Percentiles rank a stretch among this genome's conserved stretches.
Conservation (phyloP, 2,797 vertebrate species). For the Poeciliopsis gracilis region DNA sequence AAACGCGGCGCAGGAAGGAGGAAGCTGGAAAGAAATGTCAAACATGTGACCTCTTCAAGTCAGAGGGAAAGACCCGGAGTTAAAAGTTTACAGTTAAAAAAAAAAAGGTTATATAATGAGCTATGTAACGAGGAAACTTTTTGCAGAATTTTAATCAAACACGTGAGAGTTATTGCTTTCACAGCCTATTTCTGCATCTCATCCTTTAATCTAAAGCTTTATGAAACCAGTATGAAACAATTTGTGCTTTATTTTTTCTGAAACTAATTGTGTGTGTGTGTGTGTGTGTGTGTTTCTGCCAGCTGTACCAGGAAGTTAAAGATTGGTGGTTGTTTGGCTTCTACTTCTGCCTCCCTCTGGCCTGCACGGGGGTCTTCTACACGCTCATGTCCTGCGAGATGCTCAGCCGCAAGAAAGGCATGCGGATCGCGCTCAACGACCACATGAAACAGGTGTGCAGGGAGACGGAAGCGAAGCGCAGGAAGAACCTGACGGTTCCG, state of each 20-base stretch:
- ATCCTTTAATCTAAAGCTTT: background rate
- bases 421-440: conserved; percentile 89
- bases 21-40: conserved; percentile 4
- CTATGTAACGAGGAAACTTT: background rate
- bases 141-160: background rate
- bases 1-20: background rate
- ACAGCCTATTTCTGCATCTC: background rate
- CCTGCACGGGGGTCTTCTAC: conserved; percentile 90
- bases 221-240: background rate
- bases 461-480: background rate
- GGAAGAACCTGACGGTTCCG: background rate
- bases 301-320: conserved; percentile 88
- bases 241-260: background rate
- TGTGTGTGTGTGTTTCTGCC: conserved; percentile 3
- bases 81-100: background rate
- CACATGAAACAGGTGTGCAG: conserved; percentile 89
- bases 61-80: background rate
- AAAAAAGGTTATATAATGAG: background rate
- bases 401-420: conserved; percentile 88
- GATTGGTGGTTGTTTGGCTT: conserved; percentile 93
- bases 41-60: conserved; percentile 18
- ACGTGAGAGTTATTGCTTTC: background rate
- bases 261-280: too few species aligned
- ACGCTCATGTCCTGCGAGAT: conserved; percentile 92
- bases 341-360: conserved; percentile 90